A percentile compares a stretch with the other conserved stretches of the same genome.
phyloP scores from a whole-genome alignment of 2,797 vertebrate species.

The Enteromius treurensis region DNA sequence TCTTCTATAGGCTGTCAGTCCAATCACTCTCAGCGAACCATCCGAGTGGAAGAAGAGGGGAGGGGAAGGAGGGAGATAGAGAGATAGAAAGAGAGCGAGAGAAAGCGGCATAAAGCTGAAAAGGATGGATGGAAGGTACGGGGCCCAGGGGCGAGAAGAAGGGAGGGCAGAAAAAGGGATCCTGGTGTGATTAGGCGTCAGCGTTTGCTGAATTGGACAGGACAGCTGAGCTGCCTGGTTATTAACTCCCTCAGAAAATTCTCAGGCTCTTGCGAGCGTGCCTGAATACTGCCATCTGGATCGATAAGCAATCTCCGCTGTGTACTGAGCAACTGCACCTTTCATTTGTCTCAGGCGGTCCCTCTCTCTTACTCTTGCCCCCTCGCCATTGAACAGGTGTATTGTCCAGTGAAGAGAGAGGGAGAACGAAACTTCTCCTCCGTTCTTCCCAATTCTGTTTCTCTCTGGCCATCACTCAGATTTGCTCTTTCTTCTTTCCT shows the following conservation, averaged over 20 bases:
- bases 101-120: slow-evolving; percentile 49
- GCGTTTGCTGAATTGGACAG: slow-evolving; percentile 99
- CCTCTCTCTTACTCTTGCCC: slow-evolving; percentile 67
- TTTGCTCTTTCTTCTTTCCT: slow-evolving; percentile 33
- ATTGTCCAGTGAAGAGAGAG: slow-evolving; percentile 51
- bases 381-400: slow-evolving; percentile 50
- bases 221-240: slow-evolving; percentile 99
- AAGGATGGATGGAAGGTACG: slow-evolving; percentile 67
- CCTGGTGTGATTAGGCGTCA: slow-evolving; percentile 98
- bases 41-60: slow-evolving; percentile 91
- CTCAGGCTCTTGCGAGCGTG: slow-evolving; percentile 90
- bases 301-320: slow-evolving; percentile 99
- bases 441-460: slow-evolving; percentile 65
- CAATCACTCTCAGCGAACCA: slow-evolving; percentile 94
- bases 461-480: slow-evolving; percentile 42
- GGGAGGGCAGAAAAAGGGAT: slow-evolving; percentile 92
- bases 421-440: slow-evolving; percentile 52
- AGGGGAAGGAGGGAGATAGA: slow-evolving; percentile 73
- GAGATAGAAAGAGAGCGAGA: slow-evolving; percentile 75
- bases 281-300: slow-evolving; percentile 97
- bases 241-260: slow-evolving; percentile 99
- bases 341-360: slow-evolving; percentile 98
- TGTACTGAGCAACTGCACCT: slow-evolving; percentile 98
- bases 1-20: slow-evolving; percentile 99
- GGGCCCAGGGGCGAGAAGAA: slow-evolving; percentile 61